Percentiles rank a stretch among this genome's conserved stretches.
Evolutionary conservation across 2,797 vertebrate species (phyloP).

Genomic region (Lagocephalus sceleratus): DNA sequence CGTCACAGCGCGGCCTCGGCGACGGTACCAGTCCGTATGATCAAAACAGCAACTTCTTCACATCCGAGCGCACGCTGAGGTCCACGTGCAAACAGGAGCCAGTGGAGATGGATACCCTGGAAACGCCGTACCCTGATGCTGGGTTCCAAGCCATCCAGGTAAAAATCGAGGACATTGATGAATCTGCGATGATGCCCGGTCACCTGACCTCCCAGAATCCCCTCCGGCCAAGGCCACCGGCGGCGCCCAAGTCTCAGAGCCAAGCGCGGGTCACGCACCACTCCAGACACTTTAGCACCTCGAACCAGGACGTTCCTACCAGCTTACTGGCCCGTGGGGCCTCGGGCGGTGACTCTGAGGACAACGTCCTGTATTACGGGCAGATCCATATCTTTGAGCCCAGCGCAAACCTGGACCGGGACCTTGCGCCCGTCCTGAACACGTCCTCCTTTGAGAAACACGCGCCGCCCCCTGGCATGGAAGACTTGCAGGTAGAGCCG

Average conservation of each 20-base stretch:
- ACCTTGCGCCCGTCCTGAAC: slow-evolving; percentile 4
- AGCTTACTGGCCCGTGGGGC: slow-evolving; percentile 50
- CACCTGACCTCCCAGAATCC: slow-evolving; percentile 68
- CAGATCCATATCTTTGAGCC: slow-evolving; percentile 87
- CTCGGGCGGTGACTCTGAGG: slow-evolving; percentile 20
- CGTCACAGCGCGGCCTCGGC: slow-evolving; percentile 61
- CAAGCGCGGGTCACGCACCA: slow-evolving; percentile 72
- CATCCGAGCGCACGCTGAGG: not conserved
- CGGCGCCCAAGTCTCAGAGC: slow-evolving; percentile 64
- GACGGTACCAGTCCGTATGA: slow-evolving; percentile 56
- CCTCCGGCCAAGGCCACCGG: slow-evolving; percentile 80
- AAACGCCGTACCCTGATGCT: slow-evolving; percentile 67
- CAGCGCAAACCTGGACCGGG: slow-evolving; percentile 64
- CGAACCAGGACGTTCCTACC: slow-evolving; percentile 61
- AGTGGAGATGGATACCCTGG: slow-evolving; percentile 8
- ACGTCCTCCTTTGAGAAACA: slow-evolving; percentile 32
- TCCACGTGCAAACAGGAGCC: slow-evolving; percentile 60
- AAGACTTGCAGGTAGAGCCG: slow-evolving; percentile 76
- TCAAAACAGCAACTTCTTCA: slow-evolving; percentile 46
- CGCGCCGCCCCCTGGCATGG: slow-evolving; percentile 70
- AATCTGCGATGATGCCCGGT: slow-evolving; percentile 62
- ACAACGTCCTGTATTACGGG: slow-evolving; percentile 81
- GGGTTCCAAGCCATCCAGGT: slow-evolving; percentile 42
- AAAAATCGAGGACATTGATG: slow-evolving; percentile 48
- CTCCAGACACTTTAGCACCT: slow-evolving; percentile 60